Conservation (phyloP, 2,797 vertebrate species). For the Lagorchestes hirsutus region DNA sequence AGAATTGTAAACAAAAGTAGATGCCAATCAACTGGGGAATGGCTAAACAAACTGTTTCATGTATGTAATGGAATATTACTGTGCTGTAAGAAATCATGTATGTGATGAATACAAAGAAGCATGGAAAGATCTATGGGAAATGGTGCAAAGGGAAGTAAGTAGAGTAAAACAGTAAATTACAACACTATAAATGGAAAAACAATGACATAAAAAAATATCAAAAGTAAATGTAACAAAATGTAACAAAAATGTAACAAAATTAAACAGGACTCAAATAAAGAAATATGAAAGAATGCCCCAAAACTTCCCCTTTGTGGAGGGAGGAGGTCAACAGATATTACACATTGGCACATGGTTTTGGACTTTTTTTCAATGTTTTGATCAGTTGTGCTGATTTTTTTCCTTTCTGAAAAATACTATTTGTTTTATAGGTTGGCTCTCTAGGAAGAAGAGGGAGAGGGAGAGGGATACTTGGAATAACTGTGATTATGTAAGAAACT, state of each 20-base stretch:
- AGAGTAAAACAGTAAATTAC: neutral
- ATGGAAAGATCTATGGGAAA: neutral
- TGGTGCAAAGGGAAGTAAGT: neutral
- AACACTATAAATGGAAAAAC: no score
- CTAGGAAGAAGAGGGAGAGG: neutral
- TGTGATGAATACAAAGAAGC: neutral
- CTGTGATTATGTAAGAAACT: neutral
- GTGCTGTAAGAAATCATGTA: neutral
- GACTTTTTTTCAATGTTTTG: neutral
- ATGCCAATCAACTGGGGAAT: no score
- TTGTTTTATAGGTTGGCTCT: neutral
- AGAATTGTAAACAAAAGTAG: no score
- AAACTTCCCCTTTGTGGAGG: no score
- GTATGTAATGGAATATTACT: neutral
- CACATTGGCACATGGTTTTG: no score
- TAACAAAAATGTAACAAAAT: no score
- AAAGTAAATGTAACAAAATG: no score
- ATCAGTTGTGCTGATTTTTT: neutral
- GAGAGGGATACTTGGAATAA: neutral
- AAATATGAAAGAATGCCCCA: no score
- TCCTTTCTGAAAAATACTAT: neutral
- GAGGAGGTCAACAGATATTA: no score
- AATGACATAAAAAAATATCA: no score
- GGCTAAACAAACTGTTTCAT: neutral
- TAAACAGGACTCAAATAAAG: no score